Evolutionary conservation across 2,113 vertebrate genomes (phyloP), one percentile per base, ranked within the genome.

Genomic region (Morphnarchus princeps): DNA sequence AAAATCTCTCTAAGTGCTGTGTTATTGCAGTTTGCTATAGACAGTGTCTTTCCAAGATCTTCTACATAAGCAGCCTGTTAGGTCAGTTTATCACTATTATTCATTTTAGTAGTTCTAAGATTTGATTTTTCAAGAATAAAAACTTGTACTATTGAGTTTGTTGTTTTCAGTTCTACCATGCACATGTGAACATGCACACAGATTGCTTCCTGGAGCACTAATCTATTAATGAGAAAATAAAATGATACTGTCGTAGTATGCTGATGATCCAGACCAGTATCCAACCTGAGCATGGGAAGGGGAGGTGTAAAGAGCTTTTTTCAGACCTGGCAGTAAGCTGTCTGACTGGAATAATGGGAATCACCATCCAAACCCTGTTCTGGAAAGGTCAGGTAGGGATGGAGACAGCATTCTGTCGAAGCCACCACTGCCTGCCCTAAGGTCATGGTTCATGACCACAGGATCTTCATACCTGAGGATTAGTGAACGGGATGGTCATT

Each of bases 331-430:
- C 32, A 9, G 50, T 4, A 21, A 71, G 15, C 17, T 12, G 1
- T 13, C 45, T 28, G n/a, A 12, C 20, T 32, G 70, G n/a, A 55
- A 7, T 31, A 26, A 14, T n/a, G 26, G 16, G 55, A 22, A 18
- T 25, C 4, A 3, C 24, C 32, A 25, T 3, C 22, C 21, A 15
- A 25, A 19, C 34, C 16, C n/a, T 26, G 3, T 9, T 66, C 36
- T 47, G 45, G 45, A 25, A 14, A 31, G 50, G 54, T 11, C 34
- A 18, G 31, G 40, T 2, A 26, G 59, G 34, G 47, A 19, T 26
- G 54, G 38, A 32, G 61, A 18, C 22, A 5, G 13, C 3, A 1
- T 19, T 34, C 10, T 1, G 9, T 5, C 0, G 0, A n/a, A 55
- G 62, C 19, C 47, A 40, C 34, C 10, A 0, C 62, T 40, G 25